Evolutionary conservation across 1,140 invertebrate species (phyloP).

Genomic region (Penaeus chinensis): DNA sequence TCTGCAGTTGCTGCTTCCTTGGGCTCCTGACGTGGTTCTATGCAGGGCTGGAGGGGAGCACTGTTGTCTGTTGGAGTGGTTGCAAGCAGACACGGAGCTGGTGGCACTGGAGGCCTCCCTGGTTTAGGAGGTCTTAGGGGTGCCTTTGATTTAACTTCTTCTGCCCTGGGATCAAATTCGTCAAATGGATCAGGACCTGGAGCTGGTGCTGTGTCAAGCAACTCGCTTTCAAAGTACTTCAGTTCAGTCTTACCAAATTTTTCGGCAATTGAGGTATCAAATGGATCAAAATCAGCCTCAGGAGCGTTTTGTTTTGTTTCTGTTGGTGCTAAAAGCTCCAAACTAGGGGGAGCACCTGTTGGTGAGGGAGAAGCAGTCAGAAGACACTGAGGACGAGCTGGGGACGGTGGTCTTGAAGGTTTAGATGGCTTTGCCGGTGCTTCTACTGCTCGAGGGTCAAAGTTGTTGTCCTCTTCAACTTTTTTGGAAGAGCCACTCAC

Average conservation of each 20-base stretch:
- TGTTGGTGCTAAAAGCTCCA: constrained; percentile 44
- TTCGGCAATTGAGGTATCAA: constrained; percentile 65
- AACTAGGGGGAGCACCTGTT: constrained; percentile 31
- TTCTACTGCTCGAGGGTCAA: constrained; percentile 53
- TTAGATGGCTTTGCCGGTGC: constrained; percentile 40
- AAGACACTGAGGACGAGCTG: constrained; percentile 51
- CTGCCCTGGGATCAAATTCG: constrained; percentile 47
- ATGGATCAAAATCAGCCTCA: constrained; percentile 72
- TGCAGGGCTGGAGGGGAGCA: constrained; percentile 63
- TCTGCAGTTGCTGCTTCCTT: constrained; percentile 7
- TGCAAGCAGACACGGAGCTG: constrained; percentile 53
- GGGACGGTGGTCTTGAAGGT: constrained; percentile 48
- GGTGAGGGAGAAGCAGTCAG: constrained; percentile 50
- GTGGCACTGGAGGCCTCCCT: constrained; percentile 40
- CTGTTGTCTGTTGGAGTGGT: constrained; percentile 59
- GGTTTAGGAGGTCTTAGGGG: constrained; percentile 28
- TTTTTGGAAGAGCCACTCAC: constrained; percentile 18
- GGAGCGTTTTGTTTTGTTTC: not conserved
- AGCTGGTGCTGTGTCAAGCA: constrained; percentile 20
- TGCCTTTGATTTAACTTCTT: constrained; percentile 23
- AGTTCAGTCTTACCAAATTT: constrained; percentile 63
- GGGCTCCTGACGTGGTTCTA: constrained; percentile 50
- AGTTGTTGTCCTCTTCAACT: constrained; percentile 34
- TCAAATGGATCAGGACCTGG: constrained; percentile 11
- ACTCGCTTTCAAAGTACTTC: constrained; percentile 60